Evolutionary conservation across 2,797 vertebrate species (phyloP), one percentile per base, ranked within the genome.

Genomic region (Galaxias olidus): DNA sequence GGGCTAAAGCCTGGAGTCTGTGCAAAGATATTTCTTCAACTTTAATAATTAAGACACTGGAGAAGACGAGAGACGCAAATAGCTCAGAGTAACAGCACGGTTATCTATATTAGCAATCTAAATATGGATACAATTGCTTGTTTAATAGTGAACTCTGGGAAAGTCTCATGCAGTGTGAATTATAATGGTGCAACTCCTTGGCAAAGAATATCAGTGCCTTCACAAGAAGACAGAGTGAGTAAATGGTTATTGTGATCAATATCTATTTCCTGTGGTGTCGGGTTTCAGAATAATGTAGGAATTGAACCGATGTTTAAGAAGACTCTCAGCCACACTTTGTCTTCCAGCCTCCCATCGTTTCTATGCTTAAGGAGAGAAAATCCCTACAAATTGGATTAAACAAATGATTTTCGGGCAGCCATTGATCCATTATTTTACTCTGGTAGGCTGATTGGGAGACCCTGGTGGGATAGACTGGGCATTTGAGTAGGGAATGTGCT

Each of bases 221-320:
- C 74, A 71, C 51, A 54, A 72, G 69, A 76, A 78, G 72, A 76
- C 78, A 78, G 78, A 86, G 87, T 83, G 84, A 86, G 85, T 86
- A 89, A 84, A 88, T 80, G 71, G 84, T 84, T 65, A 87, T 85
- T 73, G 73, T 90, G 87, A 92, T 88, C 87, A 87, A 73, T 82
- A 88, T 85, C 85, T 87, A 86, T 85, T 91, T 92, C 91, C 82
- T 91, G 89, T 83, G 74, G 89, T 87, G 85, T 91, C 82, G 59
- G 79, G 79, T 92, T 91, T 83, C 91, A 91, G 88, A 91, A 89
- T 90, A 88, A 90, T 90, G 87, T 87, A 78, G 83, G 84, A 89
- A 91, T 90, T 91, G 88, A 90, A 87, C 86, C 86, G 76, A 82
- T 81, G 85, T 88, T 88, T 90, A 84, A 88, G 81, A 83, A 87